Evolutionary conservation across 2,888 invertebrate species (phyloP).

Genomic region (Apamea crenata): DNA sequence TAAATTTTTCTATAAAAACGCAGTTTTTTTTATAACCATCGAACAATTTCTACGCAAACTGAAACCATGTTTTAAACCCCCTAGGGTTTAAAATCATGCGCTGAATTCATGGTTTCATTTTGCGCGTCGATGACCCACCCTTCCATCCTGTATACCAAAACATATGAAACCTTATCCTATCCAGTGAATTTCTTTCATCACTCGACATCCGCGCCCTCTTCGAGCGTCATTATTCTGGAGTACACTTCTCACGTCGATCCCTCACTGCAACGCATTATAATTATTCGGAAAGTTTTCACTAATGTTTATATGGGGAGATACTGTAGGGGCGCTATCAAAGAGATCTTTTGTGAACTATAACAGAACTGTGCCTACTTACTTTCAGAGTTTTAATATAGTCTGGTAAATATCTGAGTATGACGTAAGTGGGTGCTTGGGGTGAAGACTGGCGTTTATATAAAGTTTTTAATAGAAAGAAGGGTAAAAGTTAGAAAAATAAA

Average conservation of each 20-base stretch:
- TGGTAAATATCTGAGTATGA: constrained; percentile 60
- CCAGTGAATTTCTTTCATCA: constrained; percentile 27
- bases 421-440: constrained; percentile 29
- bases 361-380: constrained; percentile 53
- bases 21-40: neutral
- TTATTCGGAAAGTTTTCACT: constrained; percentile 87
- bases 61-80: too few species aligned
- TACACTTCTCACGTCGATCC: constrained; percentile 80
- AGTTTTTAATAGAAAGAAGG: neutral
- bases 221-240: constrained; percentile 84
- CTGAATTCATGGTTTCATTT: neutral
- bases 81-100: neutral
- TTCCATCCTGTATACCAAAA: too few species aligned
- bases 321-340: constrained; percentile 78
- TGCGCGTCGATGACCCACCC: too few species aligned
- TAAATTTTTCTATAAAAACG: too few species aligned
- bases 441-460: neutral
- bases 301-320: constrained; percentile 74
- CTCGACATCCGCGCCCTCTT: constrained; percentile 54
- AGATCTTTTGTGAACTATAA: constrained; percentile 71
- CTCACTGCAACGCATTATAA: constrained; percentile 81
- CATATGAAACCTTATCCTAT: constrained; percentile 22
- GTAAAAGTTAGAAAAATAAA: neutral
- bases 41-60: neutral
- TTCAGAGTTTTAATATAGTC: constrained; percentile 62